A percentile compares a stretch with the other conserved stretches of the same genome.
These are phyloP conservation scores for Melanostigma gelatinosum DNA, from an alignment of 2,113 vertebrate species.

Conservation along the genomic window DNA sequence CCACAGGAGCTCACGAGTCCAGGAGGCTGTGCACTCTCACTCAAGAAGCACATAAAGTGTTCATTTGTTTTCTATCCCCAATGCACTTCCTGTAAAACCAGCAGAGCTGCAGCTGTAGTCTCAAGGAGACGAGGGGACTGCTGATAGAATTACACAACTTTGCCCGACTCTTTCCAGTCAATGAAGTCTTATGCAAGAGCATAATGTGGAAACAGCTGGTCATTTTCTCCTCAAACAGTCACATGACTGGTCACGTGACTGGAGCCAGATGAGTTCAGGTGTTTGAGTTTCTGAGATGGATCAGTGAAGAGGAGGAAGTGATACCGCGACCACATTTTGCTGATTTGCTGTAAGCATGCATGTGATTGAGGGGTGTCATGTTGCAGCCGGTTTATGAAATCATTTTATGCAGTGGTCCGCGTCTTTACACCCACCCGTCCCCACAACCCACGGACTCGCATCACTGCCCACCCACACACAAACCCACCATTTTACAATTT, in stretches of 20 bases:
- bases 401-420: slow-evolving; percentile 55
- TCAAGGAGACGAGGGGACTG: background rate
- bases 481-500: slow-evolving; percentile 47
- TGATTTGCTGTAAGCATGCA: background rate
- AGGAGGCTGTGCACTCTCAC: slow-evolving; percentile 6
- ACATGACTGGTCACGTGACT: slow-evolving; percentile 30
- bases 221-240: slow-evolving; percentile 10
- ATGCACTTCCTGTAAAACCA: slow-evolving; percentile 60
- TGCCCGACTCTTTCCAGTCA: slow-evolving; percentile 7
- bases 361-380: slow-evolving; percentile 28
- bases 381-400: slow-evolving; percentile 42
- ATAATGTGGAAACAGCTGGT: slow-evolving; percentile 28
- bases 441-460: slow-evolving; percentile 27
- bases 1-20: slow-evolving; percentile 15
- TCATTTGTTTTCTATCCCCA: slow-evolving; percentile 17
- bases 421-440: slow-evolving; percentile 60
- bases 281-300: slow-evolving; percentile 16
- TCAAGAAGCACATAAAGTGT: slow-evolving; percentile 10
- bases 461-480: slow-evolving; percentile 21
- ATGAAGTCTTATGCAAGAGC: slow-evolving; percentile 2
- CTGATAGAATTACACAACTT: background rate
- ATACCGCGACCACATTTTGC: slow-evolving; percentile 29
- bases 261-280: slow-evolving; percentile 15
- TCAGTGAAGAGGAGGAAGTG: slow-evolving; percentile 64
- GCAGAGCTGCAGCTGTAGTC: slow-evolving; percentile 1